These are phyloP conservation scores for Tetraneura akinire DNA, from an alignment of 1,140 invertebrate genomes.

Conservation along the genomic window DNA sequence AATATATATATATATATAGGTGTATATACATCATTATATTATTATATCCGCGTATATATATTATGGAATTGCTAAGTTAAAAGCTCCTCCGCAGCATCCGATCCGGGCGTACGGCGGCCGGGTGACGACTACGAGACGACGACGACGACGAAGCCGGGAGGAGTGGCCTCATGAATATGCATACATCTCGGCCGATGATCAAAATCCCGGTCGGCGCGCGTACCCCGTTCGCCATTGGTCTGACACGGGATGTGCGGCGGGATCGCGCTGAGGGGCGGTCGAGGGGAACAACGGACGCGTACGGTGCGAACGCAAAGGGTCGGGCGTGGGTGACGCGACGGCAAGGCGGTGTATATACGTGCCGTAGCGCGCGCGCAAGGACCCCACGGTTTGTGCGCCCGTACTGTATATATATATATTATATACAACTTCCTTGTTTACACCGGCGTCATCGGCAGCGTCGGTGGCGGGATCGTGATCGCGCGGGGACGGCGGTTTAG, in stretches of 20 bases:
- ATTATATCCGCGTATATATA: too few species aligned
- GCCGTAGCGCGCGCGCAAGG: background rate
- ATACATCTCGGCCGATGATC: slow-evolving; percentile 49
- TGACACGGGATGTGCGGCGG: background rate
- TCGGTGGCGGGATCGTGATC: background rate
- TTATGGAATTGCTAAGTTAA: too few species aligned
- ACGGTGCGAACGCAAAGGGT: slow-evolving; percentile 4
- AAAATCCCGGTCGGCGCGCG: slow-evolving; percentile 42
- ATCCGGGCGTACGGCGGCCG: background rate
- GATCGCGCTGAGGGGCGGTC: background rate
- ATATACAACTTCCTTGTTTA: slow-evolving; percentile 43
- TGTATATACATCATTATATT: too few species aligned
- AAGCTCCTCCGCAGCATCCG: slow-evolving; percentile 9
- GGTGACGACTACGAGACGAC: background rate
- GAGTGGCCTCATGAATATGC: slow-evolving; percentile 51
- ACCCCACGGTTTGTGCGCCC: too few species aligned
- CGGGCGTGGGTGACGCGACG: background rate
- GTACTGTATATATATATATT: too few species aligned
- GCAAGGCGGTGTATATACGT: background rate
- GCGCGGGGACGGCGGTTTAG: slow-evolving; percentile 37
- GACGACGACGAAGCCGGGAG: slow-evolving; percentile 20
- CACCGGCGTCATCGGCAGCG: slow-evolving; percentile 14
- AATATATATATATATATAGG: too few species aligned
- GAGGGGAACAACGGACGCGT: background rate
- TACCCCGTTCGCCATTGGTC: slow-evolving; percentile 45